Evolutionary conservation across 1,140 invertebrate genomes (phyloP), one percentile per base, ranked within the genome.

Genomic region (Camponotus pennsylvanicus): DNA sequence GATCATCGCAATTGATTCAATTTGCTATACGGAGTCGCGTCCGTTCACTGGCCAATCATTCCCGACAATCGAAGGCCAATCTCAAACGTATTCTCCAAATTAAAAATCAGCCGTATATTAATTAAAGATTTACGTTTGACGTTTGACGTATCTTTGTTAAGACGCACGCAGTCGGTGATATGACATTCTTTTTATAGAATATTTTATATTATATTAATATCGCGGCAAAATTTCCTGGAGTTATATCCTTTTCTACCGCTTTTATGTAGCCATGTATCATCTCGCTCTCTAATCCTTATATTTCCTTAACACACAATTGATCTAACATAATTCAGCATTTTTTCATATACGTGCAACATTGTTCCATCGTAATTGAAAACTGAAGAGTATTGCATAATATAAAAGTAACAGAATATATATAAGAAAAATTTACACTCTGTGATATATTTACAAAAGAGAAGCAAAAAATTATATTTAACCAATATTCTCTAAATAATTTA

Each of bases 1-100:
- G 11, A 66, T 64, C 55, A 69, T 80, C 45, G 27, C 15, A 55
- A 79, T 79, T 40, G n/a, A 70, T 76, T 76, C 13, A n/a, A 11
- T 66, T 85, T 64, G 34, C 66, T 45, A 27, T 9, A 11, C 42
- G 37, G 15, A 42, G 37, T 2, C 3, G 55, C 18, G 6, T 63
- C 5, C 40, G 32, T 32, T 61, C 32, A 13, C 64, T 49, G 7
- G 21, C 6, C 34, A 49, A 61, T 75, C 32, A 37, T 52, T 77
- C 15, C 64, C 40, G 40, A 61, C 27, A 76, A 34, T 49, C 45
- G 18, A 42, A 63, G 11, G 11, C 34, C 71, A 21, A 61, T 40
- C 34, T n/a, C 18, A 76, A 40, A 34, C 59, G 40, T 78, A 55
- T 7, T 7, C 15, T 59, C 52, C 21, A 63, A 67, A 66, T 75